Conservation (phyloP, 1,140 invertebrate species). For the Doryteuthis pealeii region DNA sequence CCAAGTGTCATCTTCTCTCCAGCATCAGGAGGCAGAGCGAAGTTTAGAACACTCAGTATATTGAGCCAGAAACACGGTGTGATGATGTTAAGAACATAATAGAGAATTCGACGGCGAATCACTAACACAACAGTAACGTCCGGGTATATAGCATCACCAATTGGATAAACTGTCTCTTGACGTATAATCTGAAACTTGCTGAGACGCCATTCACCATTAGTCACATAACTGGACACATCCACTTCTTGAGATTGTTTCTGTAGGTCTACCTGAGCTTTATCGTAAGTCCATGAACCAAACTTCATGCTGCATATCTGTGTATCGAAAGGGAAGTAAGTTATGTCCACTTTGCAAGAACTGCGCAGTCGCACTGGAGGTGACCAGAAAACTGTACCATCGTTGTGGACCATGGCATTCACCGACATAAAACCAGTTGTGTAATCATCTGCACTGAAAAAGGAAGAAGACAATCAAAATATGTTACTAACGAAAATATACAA, state of each 20-base stretch:
- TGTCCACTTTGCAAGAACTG: conserved; percentile 90
- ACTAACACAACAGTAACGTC: conserved; percentile 63
- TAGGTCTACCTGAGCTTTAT: conserved; percentile 79
- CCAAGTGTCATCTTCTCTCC: conserved; percentile 59
- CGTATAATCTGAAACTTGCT: conserved; percentile 36
- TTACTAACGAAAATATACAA: not conserved
- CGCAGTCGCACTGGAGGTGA: conserved; percentile 45
- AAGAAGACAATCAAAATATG: not conserved
- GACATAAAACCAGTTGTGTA: conserved; percentile 65
- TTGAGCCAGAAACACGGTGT: conserved; percentile 56
- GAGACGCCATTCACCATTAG: conserved; percentile 52
- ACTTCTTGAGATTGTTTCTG: conserved; percentile 50
- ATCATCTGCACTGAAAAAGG: conserved; percentile 63
- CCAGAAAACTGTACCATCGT: conserved; percentile 48
- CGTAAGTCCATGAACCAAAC: conserved; percentile 63
- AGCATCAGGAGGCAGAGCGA: conserved; percentile 56
- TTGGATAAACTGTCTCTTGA: conserved; percentile 46
- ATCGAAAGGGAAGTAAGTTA: conserved; percentile 59
- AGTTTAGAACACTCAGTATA: conserved; percentile 53
- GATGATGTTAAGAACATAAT: conserved; percentile 54
- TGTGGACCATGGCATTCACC: conserved; percentile 63
- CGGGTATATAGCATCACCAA: conserved; percentile 63
- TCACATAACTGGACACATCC: conserved; percentile 42
- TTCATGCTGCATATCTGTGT: conserved; percentile 47
- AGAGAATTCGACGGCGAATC: conserved; percentile 46